Conservation (phyloP, 2,888 invertebrate genomes). For the Agrotis segetum region DNA sequence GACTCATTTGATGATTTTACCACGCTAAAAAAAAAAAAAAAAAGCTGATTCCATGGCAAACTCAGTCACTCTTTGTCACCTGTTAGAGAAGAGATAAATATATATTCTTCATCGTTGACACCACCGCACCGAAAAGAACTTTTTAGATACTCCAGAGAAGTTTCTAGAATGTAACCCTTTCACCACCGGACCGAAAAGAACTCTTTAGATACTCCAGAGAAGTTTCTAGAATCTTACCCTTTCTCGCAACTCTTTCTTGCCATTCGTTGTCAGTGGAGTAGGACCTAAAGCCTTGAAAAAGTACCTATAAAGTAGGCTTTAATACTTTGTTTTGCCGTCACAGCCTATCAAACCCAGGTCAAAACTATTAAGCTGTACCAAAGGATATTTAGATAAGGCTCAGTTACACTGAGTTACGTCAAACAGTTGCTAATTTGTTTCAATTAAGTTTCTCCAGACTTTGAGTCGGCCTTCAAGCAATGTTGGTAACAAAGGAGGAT, state of each 20-base stretch:
- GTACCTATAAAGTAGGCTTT: neutral
- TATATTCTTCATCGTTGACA: neutral
- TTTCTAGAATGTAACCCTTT: too few species aligned
- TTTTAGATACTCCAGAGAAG: too few species aligned
- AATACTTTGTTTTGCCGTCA: constrained; percentile 17
- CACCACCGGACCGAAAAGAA: too few species aligned
- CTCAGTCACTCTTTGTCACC: too few species aligned
- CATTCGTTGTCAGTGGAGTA: neutral
- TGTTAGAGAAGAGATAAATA: too few species aligned
- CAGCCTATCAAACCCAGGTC: constrained; percentile 18
- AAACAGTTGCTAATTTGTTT: constrained; percentile 53
- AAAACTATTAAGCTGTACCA: constrained; percentile 30
- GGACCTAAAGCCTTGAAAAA: neutral
- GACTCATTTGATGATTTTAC: too few species aligned
- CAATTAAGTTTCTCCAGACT: constrained; percentile 40
- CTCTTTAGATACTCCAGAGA: neutral
- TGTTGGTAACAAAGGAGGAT: constrained; percentile 23
- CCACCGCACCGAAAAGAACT: neutral
- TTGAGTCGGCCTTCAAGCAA: constrained; percentile 25
- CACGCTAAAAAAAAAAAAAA: too few species aligned
- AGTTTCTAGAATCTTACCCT: neutral
- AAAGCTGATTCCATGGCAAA: too few species aligned
- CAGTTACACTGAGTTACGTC: constrained; percentile 37
- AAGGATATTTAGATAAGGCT: constrained; percentile 41
- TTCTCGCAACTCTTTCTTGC: neutral